These are phyloP conservation scores for Aleiodes alternator DNA, from an alignment of 2,888 invertebrate species.

Conservation along the genomic window DNA sequence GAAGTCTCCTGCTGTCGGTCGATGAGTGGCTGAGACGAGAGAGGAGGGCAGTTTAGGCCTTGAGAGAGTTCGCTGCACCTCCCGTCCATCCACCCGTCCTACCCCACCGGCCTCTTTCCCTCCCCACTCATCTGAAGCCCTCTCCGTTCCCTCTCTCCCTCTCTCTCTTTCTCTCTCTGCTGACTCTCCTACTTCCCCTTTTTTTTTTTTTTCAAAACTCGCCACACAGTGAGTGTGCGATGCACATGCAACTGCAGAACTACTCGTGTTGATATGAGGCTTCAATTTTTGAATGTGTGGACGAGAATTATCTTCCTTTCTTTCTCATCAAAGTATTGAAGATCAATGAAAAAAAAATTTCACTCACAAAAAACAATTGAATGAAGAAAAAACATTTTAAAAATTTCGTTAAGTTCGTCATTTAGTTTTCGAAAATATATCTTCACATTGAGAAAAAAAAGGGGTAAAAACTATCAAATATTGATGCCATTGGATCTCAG, in stretches of 20 bases:
- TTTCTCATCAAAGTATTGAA: too few species aligned
- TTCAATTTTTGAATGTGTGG: constrained; percentile 4
- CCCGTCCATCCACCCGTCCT: constrained; percentile 66
- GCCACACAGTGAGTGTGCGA: not conserved
- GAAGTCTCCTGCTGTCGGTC: not conserved
- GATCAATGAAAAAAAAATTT: too few species aligned
- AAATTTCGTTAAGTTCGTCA: too few species aligned
- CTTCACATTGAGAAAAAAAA: too few species aligned
- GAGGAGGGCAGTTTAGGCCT: constrained; percentile 67
- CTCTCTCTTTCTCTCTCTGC: constrained; percentile 48
- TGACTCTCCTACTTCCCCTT: constrained; percentile 52
- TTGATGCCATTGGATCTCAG: too few species aligned
- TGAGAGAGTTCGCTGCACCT: constrained; percentile 76
- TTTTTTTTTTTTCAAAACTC: constrained; percentile 13
- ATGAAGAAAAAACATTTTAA: too few species aligned
- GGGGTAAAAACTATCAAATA: too few species aligned
- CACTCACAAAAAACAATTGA: too few species aligned
- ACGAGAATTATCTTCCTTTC: not conserved
- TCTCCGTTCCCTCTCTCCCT: constrained; percentile 10
- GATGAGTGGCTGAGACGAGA: constrained; percentile 36
- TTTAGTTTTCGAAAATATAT: too few species aligned
- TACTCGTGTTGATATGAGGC: not conserved
- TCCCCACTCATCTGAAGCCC: constrained; percentile 42
- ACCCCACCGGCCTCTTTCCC: constrained; percentile 49
- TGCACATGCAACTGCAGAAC: constrained; percentile 27